Conservation (phyloP, 2,888 invertebrate species). For the Parnassius apollo region DNA sequence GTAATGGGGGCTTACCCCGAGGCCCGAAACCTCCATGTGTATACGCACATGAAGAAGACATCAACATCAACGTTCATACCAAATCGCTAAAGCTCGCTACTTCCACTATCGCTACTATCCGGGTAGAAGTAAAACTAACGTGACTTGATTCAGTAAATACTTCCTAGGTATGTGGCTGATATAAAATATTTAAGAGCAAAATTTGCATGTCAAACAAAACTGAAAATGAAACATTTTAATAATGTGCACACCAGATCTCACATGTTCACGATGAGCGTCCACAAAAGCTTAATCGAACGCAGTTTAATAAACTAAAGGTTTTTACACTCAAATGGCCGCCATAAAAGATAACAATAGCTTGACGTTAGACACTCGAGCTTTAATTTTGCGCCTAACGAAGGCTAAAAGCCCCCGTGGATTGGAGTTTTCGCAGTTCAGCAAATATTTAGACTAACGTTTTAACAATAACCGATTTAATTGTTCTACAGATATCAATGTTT, state of each 20-base stretch:
- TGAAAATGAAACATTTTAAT: slow-evolving; percentile 20
- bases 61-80: too few relatives aligned
- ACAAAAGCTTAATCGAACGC: slow-evolving; percentile 27
- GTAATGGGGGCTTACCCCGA: too few relatives aligned
- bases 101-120: too few relatives aligned
- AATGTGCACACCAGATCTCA: slow-evolving; percentile 13
- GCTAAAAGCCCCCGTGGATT: neutral
- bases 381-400: slow-evolving; percentile 9
- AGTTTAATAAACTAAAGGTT: slow-evolving; percentile 24
- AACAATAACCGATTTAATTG: too few relatives aligned
- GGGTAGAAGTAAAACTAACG: too few relatives aligned
- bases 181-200: neutral
- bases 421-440: neutral
- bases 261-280: slow-evolving; percentile 13
- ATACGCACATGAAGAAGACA: too few relatives aligned
- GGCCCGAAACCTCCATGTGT: too few relatives aligned
- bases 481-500: too few relatives aligned
- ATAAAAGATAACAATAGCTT: slow-evolving; percentile 16
- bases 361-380: slow-evolving; percentile 6
- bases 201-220: slow-evolving; percentile 25
- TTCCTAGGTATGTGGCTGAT: too few relatives aligned
- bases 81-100: too few relatives aligned
- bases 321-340: slow-evolving; percentile 10
- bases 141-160: too few relatives aligned
- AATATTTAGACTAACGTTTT: neutral